phyloP scores from a whole-genome alignment of 2,888 invertebrate genomes.

The Elysia crispata region DNA sequence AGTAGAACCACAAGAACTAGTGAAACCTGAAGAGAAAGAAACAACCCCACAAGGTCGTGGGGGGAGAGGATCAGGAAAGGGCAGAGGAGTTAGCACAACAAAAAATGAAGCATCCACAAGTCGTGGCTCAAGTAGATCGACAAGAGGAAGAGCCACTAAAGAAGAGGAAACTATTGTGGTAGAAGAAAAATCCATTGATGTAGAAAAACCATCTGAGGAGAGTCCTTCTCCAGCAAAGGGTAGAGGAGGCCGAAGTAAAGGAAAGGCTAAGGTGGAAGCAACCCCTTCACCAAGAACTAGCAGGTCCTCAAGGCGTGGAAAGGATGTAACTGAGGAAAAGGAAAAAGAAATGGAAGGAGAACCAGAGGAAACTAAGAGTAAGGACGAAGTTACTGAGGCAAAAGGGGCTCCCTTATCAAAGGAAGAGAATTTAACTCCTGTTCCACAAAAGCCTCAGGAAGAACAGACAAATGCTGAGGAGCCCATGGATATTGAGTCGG shows the following conservation, averaged over 20 bases:
- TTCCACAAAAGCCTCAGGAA: neutral
- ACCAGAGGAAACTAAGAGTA: neutral
- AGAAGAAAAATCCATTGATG: neutral
- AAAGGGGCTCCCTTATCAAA: no score
- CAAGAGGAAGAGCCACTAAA: neutral
- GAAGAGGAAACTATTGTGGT: neutral
- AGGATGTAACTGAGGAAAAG: constrained; percentile 18
- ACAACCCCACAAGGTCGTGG: constrained; percentile 37
- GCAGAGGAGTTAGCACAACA: neutral
- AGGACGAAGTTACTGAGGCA: neutral
- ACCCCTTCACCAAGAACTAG: neutral
- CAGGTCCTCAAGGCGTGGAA: neutral
- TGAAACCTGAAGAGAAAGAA: neutral
- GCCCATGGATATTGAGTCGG: neutral
- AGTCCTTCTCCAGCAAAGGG: neutral
- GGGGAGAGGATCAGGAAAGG: constrained; percentile 3
- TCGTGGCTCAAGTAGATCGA: neutral
- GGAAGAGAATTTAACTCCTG: neutral
- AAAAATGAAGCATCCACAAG: no score
- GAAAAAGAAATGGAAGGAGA: constrained; percentile 35
- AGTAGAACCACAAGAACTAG: neutral
- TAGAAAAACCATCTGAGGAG: neutral
- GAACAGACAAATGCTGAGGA: neutral
- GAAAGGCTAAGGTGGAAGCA: neutral
- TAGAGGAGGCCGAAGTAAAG: neutral